Conservation (phyloP, 2,797 vertebrate genomes). For the Chromobotia macracanthus region DNA sequence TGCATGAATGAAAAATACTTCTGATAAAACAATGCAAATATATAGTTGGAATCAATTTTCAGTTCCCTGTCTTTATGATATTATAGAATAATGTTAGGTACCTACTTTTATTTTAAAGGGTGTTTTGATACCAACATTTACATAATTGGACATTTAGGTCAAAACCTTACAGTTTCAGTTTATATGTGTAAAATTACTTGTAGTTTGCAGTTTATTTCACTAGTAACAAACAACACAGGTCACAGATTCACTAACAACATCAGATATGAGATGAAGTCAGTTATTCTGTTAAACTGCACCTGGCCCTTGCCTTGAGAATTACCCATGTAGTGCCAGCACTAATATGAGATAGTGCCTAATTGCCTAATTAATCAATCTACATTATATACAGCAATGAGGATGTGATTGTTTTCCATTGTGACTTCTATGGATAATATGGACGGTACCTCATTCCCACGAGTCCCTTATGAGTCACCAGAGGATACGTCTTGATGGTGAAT, state of each 20-base stretch:
- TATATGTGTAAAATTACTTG: too few relatives aligned
- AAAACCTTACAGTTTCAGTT: too few relatives aligned
- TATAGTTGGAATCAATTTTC: too few relatives aligned
- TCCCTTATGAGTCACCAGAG: constrained; percentile 40
- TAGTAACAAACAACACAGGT: neutral
- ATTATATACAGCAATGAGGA: constrained; percentile 6
- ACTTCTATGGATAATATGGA: constrained; percentile 19
- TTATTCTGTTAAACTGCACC: neutral
- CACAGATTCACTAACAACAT: neutral
- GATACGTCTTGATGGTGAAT: constrained; percentile 65
- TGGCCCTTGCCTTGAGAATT: neutral
- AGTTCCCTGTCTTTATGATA: too few relatives aligned
- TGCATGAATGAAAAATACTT: too few relatives aligned
- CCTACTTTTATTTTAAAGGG: too few relatives aligned
- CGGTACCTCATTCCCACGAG: constrained; percentile 31
- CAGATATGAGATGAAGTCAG: neutral
- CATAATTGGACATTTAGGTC: too few relatives aligned
- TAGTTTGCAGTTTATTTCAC: neutral
- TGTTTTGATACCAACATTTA: too few relatives aligned
- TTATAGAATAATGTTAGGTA: too few relatives aligned
- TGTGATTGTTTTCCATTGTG: neutral
- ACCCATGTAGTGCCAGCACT: neutral
- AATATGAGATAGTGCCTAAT: too few relatives aligned
- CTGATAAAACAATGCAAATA: too few relatives aligned
- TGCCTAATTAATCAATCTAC: too few relatives aligned